phyloP scores from a whole-genome alignment of 1,140 invertebrate species.

The Chironomus striatipennis region DNA sequence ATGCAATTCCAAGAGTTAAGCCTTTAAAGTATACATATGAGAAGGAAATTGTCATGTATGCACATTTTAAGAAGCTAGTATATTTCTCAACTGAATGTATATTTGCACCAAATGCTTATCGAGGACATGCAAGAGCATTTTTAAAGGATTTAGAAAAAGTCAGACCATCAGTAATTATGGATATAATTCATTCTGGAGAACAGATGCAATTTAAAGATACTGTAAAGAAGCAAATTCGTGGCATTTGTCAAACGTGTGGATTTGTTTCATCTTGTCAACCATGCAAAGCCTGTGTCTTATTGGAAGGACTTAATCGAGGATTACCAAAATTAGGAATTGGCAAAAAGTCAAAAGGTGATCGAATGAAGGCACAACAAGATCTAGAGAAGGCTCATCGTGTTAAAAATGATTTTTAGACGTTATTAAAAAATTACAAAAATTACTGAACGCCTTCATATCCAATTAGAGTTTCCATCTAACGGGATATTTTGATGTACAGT shows the following conservation, averaged over 20 bases:
- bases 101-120: slow-evolving; percentile 96
- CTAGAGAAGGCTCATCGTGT: slow-evolving; percentile 35
- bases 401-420: slow-evolving; percentile 39
- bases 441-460: too few species aligned
- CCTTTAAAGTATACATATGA: slow-evolving; percentile 99
- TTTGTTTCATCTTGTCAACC: slow-evolving; percentile 93
- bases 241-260: slow-evolving; percentile 77
- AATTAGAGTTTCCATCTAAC: too few species aligned
- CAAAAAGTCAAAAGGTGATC: slow-evolving; percentile 70
- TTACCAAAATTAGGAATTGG: slow-evolving; percentile 78
- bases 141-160: slow-evolving; percentile 96
- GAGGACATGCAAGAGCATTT: slow-evolving; percentile 84
- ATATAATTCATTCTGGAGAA: slow-evolving; percentile 96
- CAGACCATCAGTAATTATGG: slow-evolving; percentile 87
- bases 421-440: not conserved
- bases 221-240: slow-evolving; percentile 70
- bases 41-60: slow-evolving; percentile 99
- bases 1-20: slow-evolving; percentile 86
- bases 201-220: slow-evolving; percentile 71
- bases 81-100: slow-evolving; percentile 99
- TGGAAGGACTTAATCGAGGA: slow-evolving; percentile 93
- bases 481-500: too few species aligned
- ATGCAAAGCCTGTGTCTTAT: slow-evolving; percentile 93
- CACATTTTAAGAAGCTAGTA: slow-evolving; percentile 92
- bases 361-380: slow-evolving; percentile 46